Conservation (phyloP, 2,113 vertebrate genomes). For the Cavia porcellus region DNA sequence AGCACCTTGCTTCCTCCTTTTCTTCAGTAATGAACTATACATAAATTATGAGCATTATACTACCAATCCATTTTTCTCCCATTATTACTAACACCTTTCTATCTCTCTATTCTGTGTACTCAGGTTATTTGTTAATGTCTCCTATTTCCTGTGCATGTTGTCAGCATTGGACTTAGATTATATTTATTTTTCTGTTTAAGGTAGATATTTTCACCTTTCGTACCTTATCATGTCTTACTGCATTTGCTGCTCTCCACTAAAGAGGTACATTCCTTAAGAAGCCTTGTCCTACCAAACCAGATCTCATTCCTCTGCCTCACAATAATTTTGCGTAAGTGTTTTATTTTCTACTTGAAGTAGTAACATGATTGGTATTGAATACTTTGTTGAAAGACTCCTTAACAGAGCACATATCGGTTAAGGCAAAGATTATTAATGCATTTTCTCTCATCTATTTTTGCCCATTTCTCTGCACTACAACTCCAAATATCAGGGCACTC, state of each 20-base stretch:
- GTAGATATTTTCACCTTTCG: background rate
- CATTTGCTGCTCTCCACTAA: background rate
- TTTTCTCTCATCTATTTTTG: background rate
- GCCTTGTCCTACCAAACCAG: background rate
- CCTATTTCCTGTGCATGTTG: background rate
- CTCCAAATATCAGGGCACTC: background rate
- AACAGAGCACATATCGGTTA: background rate
- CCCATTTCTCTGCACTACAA: background rate
- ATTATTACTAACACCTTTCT: background rate
- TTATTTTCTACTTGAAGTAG: background rate
- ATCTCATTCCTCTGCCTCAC: rapidly evolving
- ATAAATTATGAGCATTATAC: background rate
- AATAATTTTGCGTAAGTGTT: background rate
- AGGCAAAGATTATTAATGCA: background rate
- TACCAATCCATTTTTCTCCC: background rate
- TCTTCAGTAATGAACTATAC: background rate
- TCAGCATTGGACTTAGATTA: background rate
- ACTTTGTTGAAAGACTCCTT: background rate
- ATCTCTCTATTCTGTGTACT: background rate
- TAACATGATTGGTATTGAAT: background rate
- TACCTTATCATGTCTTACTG: background rate
- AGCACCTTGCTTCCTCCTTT: background rate
- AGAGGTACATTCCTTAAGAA: background rate
- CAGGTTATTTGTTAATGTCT: background rate
- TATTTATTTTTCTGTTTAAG: background rate